Evolutionary conservation across 2,797 vertebrate genomes (phyloP).

Genomic region (Sphenodon punctatus): DNA sequence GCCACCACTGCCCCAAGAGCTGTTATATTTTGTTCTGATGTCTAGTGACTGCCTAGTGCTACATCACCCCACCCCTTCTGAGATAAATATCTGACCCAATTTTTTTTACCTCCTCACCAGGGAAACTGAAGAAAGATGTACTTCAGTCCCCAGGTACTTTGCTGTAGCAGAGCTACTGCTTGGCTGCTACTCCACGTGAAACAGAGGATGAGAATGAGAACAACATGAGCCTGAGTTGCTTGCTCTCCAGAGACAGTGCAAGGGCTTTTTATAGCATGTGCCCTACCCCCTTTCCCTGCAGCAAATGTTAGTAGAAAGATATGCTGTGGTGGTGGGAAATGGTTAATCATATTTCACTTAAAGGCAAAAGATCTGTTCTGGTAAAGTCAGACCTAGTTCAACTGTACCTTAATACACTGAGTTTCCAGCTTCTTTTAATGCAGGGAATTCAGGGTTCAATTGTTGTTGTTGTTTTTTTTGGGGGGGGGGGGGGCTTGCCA

Average conservation of each 20-base stretch:
- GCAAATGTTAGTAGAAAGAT: not conserved
- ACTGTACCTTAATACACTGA: not conserved
- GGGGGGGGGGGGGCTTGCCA: too few species aligned
- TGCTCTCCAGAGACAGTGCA: not conserved
- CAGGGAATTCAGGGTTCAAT: too few species aligned
- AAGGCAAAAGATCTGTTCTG: not conserved
- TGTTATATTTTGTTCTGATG: not conserved
- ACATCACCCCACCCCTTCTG: not conserved
- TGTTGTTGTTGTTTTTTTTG: too few species aligned
- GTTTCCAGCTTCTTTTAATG: too few species aligned
- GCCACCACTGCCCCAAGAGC: too few species aligned
- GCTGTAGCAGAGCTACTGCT: not conserved
- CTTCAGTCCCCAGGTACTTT: not conserved
- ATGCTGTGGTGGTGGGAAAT: too few species aligned
- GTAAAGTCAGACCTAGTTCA: not conserved
- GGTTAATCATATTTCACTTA: not conserved
- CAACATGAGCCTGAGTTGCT: not conserved
- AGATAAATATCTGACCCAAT: not conserved
- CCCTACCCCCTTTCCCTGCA: too few species aligned
- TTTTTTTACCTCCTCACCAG: not conserved
- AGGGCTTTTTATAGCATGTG: not conserved
- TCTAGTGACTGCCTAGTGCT: not conserved
- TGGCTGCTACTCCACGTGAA: not conserved
- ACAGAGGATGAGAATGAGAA: not conserved
- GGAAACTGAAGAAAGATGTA: not conserved